Evolutionary conservation across 2,113 vertebrate genomes (phyloP).

Genomic region (Seriola quinqueradiata): DNA sequence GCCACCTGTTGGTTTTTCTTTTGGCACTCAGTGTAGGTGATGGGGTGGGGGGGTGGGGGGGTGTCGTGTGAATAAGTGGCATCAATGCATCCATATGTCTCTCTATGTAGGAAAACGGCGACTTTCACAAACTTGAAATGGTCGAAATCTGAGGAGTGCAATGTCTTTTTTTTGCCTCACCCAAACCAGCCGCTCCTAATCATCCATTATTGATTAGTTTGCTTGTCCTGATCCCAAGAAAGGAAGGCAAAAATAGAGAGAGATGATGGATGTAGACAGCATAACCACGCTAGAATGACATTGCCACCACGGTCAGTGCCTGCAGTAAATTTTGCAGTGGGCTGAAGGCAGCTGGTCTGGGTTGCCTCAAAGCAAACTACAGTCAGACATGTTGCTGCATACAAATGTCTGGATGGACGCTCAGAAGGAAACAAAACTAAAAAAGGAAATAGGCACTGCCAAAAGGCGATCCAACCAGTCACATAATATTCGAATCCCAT

Average conservation of each 20-base stretch:
- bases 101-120: neutral
- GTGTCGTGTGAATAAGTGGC: neutral
- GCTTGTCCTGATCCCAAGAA: constrained; percentile 20
- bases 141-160: neutral
- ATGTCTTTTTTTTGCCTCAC: neutral
- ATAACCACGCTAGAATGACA: constrained; percentile 7
- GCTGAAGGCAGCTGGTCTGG: constrained; percentile 17
- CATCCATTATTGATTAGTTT: constrained; percentile 65
- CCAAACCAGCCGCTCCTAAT: constrained; percentile 3
- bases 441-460: constrained; percentile 13
- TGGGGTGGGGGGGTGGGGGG: neutral
- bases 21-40: neutral
- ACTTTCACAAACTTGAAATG: constrained; percentile 9
- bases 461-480: constrained; percentile 23
- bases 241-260: constrained; percentile 21
- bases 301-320: neutral
- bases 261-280: constrained; percentile 35
- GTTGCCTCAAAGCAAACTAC: constrained; percentile 32
- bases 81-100: neutral
- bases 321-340: constrained; percentile 27
- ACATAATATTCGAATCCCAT: neutral
- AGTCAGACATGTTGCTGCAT: constrained; percentile 4
- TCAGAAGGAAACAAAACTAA: constrained; percentile 8
- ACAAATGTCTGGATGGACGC: constrained; percentile 4
- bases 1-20: constrained; percentile 25